These are phyloP conservation scores for Trachythela sp. DNA, from an alignment of 64 coral and sea anemone species.

Conservation along the genomic window DNA sequence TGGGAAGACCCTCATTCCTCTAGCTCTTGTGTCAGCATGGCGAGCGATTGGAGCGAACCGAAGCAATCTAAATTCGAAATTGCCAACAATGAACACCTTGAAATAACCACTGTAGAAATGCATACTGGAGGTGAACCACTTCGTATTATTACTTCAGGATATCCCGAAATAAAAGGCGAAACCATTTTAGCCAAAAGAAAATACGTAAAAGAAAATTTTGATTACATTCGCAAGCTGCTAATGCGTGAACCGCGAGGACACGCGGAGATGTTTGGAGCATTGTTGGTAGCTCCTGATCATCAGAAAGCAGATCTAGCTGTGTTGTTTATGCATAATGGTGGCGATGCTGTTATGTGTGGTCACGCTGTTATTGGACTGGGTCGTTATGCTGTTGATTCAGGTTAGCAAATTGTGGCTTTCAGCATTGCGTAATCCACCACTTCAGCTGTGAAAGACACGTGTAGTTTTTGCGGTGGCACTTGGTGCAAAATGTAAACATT, in stretches of 20 bases:
- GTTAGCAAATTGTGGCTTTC: too few species aligned
- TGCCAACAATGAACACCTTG: slow-evolving; percentile 17
- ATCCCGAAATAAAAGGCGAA: slow-evolving; percentile 57
- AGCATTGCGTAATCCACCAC: neutral
- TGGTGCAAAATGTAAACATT: too few species aligned
- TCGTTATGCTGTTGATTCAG: slow-evolving; percentile 91
- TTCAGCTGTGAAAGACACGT: too few species aligned
- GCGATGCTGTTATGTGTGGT: slow-evolving; percentile 81
- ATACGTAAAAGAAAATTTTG: slow-evolving; percentile 51
- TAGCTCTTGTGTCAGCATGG: too few species aligned
- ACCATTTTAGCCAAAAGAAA: slow-evolving; percentile 61
- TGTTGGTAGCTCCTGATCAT: slow-evolving; percentile 33
- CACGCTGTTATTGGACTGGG: slow-evolving; percentile 89
- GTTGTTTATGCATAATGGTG: slow-evolving; percentile 79
- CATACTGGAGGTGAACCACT: slow-evolving; percentile 63
- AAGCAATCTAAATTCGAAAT: neutral
- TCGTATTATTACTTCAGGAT: slow-evolving; percentile 62
- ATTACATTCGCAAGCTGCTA: slow-evolving; percentile 57
- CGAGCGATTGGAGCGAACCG: too few species aligned
- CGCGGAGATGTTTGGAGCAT: slow-evolving; percentile 69
- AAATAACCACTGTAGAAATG: slow-evolving; percentile 66
- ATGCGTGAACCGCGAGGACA: slow-evolving; percentile 84
- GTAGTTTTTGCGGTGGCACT: too few species aligned
- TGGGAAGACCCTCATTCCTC: too few species aligned
- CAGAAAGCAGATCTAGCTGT: slow-evolving; percentile 54